phyloP scores from a whole-genome alignment of 35 echinoderm and acorn worm species.

The Ophiothrix spiculata region DNA sequence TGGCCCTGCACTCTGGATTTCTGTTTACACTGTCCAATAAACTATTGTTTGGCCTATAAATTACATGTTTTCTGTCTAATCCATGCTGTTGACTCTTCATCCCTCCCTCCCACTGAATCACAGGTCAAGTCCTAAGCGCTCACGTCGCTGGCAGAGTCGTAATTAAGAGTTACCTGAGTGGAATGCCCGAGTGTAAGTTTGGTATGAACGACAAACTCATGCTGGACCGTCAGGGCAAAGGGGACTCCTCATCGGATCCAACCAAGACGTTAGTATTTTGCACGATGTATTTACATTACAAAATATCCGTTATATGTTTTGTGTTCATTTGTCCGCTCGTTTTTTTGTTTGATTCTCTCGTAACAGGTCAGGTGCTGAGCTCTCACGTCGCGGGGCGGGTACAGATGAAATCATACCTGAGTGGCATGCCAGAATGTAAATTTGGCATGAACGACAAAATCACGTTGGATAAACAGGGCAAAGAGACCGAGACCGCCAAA shows the following conservation, averaged over 20 bases:
- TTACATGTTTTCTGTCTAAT: too few species aligned
- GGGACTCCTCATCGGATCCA: constrained; percentile 63
- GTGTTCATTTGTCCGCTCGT: background rate
- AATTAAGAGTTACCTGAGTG: constrained; percentile 98
- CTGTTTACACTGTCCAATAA: too few species aligned
- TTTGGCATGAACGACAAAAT: constrained; percentile 99
- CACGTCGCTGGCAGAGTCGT: constrained; percentile 96
- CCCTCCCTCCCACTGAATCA: background rate
- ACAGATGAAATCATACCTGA: constrained; percentile 96
- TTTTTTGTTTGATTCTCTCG: background rate
- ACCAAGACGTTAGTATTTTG: constrained; percentile 61
- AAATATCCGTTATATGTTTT: background rate
- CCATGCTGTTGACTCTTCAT: background rate
- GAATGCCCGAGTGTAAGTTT: constrained; percentile 99
- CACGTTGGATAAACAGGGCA: constrained; percentile 90
- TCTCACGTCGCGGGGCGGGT: constrained; percentile 96
- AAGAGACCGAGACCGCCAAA: constrained; percentile 74
- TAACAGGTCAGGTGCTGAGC: constrained; percentile 87
- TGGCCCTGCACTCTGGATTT: too few species aligned
- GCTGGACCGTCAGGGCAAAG: constrained; percentile 93
- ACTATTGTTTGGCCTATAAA: too few species aligned
- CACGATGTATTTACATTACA: too few species aligned
- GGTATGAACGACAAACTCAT: constrained; percentile 99
- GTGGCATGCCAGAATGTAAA: constrained; percentile 99
- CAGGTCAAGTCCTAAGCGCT: constrained; percentile 92